Percentiles rank a stretch among this genome's conserved stretches.
Evolutionary conservation across 2,888 invertebrate genomes (phyloP).

Genomic region (Physocephala rufipes): DNA sequence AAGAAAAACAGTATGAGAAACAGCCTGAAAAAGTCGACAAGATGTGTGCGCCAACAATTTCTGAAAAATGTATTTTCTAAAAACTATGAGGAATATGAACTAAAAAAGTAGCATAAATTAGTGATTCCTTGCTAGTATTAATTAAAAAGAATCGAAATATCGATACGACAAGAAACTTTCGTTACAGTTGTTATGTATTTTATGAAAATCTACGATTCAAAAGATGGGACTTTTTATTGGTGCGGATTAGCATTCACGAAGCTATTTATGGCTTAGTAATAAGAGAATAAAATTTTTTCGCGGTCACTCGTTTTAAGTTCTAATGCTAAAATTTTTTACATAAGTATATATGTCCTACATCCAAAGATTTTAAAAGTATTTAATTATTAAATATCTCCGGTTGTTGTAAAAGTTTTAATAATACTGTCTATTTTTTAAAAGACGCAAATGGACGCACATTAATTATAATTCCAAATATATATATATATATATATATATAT

Average conservation of each 20-base stretch:
- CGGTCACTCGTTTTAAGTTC: neutral
- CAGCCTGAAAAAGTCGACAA: constrained; percentile 60
- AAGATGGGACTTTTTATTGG: too few species aligned
- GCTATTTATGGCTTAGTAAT: too few species aligned
- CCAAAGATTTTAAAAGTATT: constrained; percentile 19
- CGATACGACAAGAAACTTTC: neutral
- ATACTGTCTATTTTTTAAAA: constrained; percentile 2
- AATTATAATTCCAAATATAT: too few species aligned
- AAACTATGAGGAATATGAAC: constrained; percentile 60
- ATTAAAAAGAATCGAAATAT: neutral
- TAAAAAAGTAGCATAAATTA: constrained; percentile 48
- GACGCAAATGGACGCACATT: too few species aligned
- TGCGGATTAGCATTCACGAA: too few species aligned
- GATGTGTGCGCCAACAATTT: constrained; percentile 61
- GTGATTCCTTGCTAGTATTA: constrained; percentile 2
- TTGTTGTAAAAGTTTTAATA: constrained; percentile 15
- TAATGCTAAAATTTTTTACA: neutral
- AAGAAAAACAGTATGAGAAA: constrained; percentile 59
- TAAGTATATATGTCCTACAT: neutral
- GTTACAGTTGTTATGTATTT: neutral
- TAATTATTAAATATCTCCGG: constrained; percentile 13
- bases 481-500: too few species aligned
- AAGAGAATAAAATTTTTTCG: too few species aligned
- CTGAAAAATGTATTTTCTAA: constrained; percentile 61
- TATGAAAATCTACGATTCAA: too few species aligned